These are phyloP conservation scores for Psococerastis gibbosa DNA, from an alignment of 2,888 invertebrate genomes.

Conservation along the genomic window DNA sequence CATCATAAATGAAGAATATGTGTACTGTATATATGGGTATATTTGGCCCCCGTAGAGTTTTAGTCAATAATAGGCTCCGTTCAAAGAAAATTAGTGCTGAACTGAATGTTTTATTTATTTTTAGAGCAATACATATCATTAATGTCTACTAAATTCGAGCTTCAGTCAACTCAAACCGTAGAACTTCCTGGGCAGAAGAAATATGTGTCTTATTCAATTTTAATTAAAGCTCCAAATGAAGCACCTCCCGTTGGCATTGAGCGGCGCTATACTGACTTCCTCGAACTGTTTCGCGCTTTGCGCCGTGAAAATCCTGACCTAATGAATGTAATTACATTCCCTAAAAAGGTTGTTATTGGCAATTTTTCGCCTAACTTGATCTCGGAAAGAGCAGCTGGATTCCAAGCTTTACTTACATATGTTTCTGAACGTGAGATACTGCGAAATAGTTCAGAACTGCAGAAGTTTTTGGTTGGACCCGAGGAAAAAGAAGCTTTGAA, in stretches of 20 bases:
- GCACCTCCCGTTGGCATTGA: constrained; percentile 43
- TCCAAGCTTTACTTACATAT: constrained; percentile 39
- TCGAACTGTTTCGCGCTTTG: constrained; percentile 39
- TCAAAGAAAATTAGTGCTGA: no score
- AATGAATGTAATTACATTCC: constrained; percentile 37
- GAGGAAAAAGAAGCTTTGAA: constrained; percentile 41
- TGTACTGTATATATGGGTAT: no score
- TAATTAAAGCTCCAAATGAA: constrained; percentile 38
- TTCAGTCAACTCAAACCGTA: constrained; percentile 43
- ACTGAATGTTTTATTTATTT: no score
- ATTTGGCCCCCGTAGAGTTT: no score
- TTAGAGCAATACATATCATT: no score
- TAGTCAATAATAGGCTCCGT: no score
- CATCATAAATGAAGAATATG: no score
- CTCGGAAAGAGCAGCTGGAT: constrained; percentile 39
- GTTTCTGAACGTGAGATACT: constrained; percentile 35
- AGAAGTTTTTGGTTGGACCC: constrained; percentile 42
- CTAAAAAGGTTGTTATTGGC: constrained; percentile 47
- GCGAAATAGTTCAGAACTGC: constrained; percentile 35
- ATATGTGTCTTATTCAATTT: constrained; percentile 34
- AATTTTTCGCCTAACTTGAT: constrained; percentile 52
- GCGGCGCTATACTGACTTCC: constrained; percentile 51
- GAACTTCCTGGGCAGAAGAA: constrained; percentile 28
- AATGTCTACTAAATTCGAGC: constrained; percentile 33
- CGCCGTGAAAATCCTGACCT: constrained; percentile 36